phyloP scores from a whole-genome alignment of 2,888 invertebrate species.

The Ormyrus labotus region DNA sequence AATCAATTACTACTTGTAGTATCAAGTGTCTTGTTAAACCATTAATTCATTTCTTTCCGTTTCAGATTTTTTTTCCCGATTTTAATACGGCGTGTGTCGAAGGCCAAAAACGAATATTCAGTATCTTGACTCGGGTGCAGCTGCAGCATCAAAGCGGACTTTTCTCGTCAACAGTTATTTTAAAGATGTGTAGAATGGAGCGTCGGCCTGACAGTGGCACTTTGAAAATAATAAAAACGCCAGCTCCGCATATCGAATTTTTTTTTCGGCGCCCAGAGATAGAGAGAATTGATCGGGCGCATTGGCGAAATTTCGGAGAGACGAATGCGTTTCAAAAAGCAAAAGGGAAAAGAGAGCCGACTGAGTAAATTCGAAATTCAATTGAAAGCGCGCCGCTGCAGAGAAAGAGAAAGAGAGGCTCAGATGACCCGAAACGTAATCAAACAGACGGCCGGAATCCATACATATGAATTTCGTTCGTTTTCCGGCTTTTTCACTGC shows the following conservation, averaged over 20 bases:
- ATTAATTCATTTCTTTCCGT: no score
- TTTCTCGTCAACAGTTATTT: conserved; percentile 11
- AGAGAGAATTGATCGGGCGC: not conserved
- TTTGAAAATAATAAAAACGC: conserved; percentile 38
- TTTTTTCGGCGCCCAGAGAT: conserved; percentile 15
- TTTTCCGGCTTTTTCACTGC: conserved; percentile 44
- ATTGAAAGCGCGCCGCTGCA: conserved; percentile 33
- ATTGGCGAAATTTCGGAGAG: conserved; percentile 27
- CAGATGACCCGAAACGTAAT: conserved; percentile 56
- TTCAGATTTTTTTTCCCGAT: no score
- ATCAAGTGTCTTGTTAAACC: no score
- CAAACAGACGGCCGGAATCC: conserved; percentile 50
- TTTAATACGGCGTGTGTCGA: no score
- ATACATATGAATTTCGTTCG: conserved; percentile 51
- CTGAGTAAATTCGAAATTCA: conserved; percentile 55
- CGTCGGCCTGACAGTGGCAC: conserved; percentile 19
- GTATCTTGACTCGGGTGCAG: no score
- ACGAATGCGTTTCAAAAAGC: conserved; percentile 41
- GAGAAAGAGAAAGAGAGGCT: conserved; percentile 21
- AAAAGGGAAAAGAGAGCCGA: conserved; percentile 36
- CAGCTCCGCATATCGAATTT: conserved; percentile 34
- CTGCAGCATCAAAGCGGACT: not conserved
- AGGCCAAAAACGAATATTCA: no score
- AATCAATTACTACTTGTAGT: no score
- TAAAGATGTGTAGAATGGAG: not conserved